Evolutionary conservation across 2,888 invertebrate species (phyloP), one percentile per base, ranked within the genome.

Genomic region (Rapana venosa): DNA sequence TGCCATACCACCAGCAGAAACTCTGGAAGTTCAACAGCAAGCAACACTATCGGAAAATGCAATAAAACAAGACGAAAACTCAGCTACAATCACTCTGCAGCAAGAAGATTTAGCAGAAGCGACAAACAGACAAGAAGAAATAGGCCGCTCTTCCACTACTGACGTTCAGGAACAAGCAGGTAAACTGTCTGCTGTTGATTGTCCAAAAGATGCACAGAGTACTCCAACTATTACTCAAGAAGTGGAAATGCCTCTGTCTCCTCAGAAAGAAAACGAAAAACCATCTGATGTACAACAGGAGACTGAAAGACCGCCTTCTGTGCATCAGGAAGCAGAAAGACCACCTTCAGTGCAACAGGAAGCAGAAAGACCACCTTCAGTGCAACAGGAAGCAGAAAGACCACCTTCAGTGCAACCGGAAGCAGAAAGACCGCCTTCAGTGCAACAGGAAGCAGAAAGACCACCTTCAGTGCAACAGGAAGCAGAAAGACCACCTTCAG

Each of bases 401-500:
- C 58, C 77, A 32, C 20, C 77, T 0, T 79, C 77, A 32, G 77
- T 30, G 26, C 77, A 79, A 32, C 77, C n/a, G 32, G 30, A 79
- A 79, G 20, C 11, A 11, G 77, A 79, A 79, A 79, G 32, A 79
- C 77, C 32, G 32, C 26, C 77, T 13, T 79, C 77, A 17, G 77
- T 26, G 32, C 77, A 79, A n/a, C 74, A 74, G 74, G 74, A 74
- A 32, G 32, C 32, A n/a, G 74, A 74, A 74, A 74, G 74, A 74
- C 74, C 74, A n/a, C n/a, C n/a, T 1, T 74, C 74, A n/a, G 74
- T n/a, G 13, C 74, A 74, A 35, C 81, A 81, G 26, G 81, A 81
- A 81, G 26, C 74, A 36, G 81, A 81, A 81, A 81, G 81, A 81
- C 81, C 81, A 35, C 26, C 81, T 1, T 81, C 81, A 32, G 35